Base-by-base conservation (phyloP, 2,113 vertebrate species). In the Alaudala cheleensis region DNA sequence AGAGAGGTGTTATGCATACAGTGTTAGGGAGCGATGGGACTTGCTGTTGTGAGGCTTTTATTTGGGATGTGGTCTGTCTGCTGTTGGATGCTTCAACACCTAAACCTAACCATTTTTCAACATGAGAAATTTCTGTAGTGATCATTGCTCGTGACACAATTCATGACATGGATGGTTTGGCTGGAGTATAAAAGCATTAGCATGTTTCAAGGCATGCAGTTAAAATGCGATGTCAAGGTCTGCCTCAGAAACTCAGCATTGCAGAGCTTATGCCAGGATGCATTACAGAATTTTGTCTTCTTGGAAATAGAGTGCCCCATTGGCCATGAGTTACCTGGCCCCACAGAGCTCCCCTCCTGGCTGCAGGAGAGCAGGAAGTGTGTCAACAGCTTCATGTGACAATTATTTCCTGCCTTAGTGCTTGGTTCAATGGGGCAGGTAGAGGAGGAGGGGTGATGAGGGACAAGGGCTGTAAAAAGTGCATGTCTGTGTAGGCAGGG, bases 401-500 rank as follows among this genome's bases (percentile, higher is more conserved):
- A 53, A 9, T 79, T 56, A 21, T 57, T 86, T 86, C 64, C 64
- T 88, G 34, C 54, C n/a, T 25, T 62, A 62, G 29, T 31, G 31
- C 37, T 82, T 2, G 0, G 37, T 65, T 91, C 66, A 10, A 0
- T 49, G 23, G 74, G 58, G 37, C 66, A 45, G 66, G 61, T 87
- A n/a, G 74, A 56, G 65, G 42, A 71, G 31, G 33, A 58, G 66
- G 67, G 65, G 17, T 0, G 1, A 10, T 79, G 78, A 76, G 40
- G 70, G 40, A 15, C 12, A 2, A 25, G 31, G 45, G 26, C 88
- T 92, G 4, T 88, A 58, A 88, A 42, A 76, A 85, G 22, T 58
- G 34, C 16, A 0, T 51, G 51, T 37, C 34, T 1, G 0, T 13
- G 34, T 45, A 16, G 62, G 26, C 20, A 5, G 58, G 54, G 23